Evolutionary conservation across 2,113 vertebrate species (phyloP).

Genomic region (Mesitornis unicolor): DNA sequence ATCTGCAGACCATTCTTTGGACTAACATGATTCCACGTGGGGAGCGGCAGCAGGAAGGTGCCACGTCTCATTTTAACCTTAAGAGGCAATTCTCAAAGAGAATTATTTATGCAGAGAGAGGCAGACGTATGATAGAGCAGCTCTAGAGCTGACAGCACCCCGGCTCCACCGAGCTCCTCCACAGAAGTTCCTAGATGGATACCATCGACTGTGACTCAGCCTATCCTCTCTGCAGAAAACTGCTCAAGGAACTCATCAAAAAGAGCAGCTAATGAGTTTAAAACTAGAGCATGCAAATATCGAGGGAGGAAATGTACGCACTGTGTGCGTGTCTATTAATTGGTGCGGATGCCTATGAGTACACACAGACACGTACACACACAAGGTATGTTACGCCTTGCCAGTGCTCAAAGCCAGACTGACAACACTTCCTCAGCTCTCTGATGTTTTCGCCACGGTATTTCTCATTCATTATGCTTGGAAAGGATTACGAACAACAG

Average conservation of each 20-base stretch:
- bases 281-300: not conserved
- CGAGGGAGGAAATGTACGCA: not conserved
- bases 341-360: not conserved
- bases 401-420: not conserved
- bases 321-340: not conserved
- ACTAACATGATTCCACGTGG: not conserved
- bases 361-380: not conserved
- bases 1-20: not conserved
- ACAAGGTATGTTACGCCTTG: not conserved
- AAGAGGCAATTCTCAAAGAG: not conserved
- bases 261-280: not conserved
- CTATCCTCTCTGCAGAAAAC: not conserved
- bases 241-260: not conserved
- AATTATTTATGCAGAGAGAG: slow-evolving; percentile 6
- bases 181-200: not conserved
- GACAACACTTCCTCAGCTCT: not conserved
- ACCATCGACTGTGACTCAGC: not conserved
- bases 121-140: not conserved
- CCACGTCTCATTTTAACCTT: not conserved
- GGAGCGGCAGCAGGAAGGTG: not conserved
- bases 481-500: not conserved
- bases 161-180: not conserved
- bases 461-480: not conserved
- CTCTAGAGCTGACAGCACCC: not conserved
- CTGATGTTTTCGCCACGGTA: not conserved